Conservation (phyloP, 2,113 vertebrate genomes). For the Macrotis lagotis region DNA sequence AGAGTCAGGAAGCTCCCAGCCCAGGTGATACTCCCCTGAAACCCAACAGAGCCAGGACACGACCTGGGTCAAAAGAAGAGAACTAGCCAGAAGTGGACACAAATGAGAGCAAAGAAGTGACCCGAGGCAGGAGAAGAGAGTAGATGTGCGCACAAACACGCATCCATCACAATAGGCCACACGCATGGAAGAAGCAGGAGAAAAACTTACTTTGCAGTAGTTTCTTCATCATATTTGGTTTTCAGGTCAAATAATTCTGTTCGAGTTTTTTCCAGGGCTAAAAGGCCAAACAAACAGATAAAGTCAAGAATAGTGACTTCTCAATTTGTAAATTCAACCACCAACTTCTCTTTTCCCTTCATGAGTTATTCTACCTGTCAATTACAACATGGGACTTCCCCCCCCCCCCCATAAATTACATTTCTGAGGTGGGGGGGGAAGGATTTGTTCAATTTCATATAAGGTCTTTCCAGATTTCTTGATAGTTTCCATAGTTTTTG, state of each 20-base stretch:
- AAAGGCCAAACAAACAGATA: constrained; percentile 78
- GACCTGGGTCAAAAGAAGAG: no score
- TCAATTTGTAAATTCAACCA: neutral
- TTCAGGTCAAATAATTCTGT: constrained; percentile 99
- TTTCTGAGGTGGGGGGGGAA: neutral
- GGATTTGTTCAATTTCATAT: neutral
- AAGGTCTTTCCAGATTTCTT: neutral
- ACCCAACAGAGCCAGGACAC: neutral
- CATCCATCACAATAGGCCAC: neutral
- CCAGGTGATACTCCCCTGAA: neutral
- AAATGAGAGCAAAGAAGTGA: accelerated
- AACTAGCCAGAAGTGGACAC: no score
- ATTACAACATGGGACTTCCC: neutral
- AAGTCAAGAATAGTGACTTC: neutral
- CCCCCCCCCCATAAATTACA: neutral
- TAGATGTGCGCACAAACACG: neutral
- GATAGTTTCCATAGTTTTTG: neutral
- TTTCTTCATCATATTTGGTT: constrained; percentile 99
- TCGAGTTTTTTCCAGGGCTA: constrained; percentile 98
- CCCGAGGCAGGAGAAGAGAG: neutral
- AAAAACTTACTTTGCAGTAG: constrained; percentile 95
- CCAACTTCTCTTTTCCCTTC: neutral
- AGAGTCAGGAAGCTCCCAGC: neutral
- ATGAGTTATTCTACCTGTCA: neutral
- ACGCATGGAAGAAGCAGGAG: constrained; percentile 51